Percentiles rank a stretch among this genome's conserved stretches.
Conservation (phyloP, 2,888 invertebrate species). For the Metellina segmentata region DNA sequence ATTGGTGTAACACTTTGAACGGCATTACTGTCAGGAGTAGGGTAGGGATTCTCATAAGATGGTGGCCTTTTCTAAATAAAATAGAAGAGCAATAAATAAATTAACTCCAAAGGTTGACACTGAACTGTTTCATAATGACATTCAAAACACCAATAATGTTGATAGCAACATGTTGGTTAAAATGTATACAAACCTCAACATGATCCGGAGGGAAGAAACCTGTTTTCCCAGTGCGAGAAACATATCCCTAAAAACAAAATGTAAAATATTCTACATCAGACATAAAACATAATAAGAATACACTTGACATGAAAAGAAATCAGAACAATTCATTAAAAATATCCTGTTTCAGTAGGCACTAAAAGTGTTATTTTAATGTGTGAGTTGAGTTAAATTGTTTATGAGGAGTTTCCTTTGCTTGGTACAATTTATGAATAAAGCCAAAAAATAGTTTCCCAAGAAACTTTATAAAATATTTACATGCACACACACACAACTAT, state of each 20-base stretch:
- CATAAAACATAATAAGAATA: background rate
- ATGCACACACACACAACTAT: too few species aligned
- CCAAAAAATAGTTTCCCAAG: too few species aligned
- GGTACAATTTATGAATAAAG: too few species aligned
- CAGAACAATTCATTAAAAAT: background rate
- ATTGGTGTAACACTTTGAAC: slow-evolving; percentile 19
- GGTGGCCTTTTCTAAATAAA: slow-evolving; percentile 68
- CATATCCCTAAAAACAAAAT: slow-evolving; percentile 78
- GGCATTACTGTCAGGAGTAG: slow-evolving; percentile 28
- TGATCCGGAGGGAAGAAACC: slow-evolving; percentile 80
- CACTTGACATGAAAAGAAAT: background rate
- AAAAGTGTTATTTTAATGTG: too few species aligned
- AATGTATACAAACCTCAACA: slow-evolving; percentile 78
- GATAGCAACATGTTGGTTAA: too few species aligned
- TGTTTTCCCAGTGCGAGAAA: slow-evolving; percentile 78
- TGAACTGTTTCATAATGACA: background rate
- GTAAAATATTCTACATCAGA: background rate
- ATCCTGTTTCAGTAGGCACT: too few species aligned
- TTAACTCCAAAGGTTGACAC: background rate
- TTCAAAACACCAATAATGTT: too few species aligned
- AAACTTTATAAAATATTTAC: background rate
- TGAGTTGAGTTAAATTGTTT: too few species aligned
- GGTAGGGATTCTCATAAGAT: slow-evolving; percentile 77
- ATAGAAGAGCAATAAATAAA: slow-evolving; percentile 5
- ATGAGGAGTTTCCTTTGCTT: too few species aligned